Conservation (phyloP, 2,113 vertebrate species). For the Pygoscelis antarcticus region DNA sequence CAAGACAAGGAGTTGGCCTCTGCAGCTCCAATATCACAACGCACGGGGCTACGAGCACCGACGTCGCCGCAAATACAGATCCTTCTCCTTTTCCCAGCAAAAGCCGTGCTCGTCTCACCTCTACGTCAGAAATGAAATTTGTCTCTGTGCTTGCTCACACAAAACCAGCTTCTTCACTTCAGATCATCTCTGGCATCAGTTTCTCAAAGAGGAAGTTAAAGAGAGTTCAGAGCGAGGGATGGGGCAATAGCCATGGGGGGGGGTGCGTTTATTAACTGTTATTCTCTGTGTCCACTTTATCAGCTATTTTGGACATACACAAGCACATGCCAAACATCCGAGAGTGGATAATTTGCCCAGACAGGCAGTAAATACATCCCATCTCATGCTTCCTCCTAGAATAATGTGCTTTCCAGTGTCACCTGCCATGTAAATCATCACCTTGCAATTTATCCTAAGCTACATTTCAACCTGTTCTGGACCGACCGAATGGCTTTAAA, state of each 20-base stretch:
- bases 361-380: slow-evolving; percentile 55
- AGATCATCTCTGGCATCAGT: not conserved
- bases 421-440: slow-evolving; percentile 53
- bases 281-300: not conserved
- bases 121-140: not conserved
- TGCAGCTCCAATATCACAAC: not conserved
- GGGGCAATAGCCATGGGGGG: not conserved
- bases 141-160: not conserved
- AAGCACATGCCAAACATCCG: not conserved
- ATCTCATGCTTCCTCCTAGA: not conserved
- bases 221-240: not conserved
- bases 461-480: not conserved
- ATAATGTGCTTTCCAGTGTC: slow-evolving; percentile 23
- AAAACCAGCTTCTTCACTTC: not conserved
- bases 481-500: not conserved
- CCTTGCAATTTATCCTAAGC: slow-evolving; percentile 18
- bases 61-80: not conserved
- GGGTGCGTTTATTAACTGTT: not conserved
- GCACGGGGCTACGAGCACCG: rapidly evolving
- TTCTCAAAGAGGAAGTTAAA: not conserved
- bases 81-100: not conserved
- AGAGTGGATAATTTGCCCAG: slow-evolving; percentile 44
- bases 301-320: not conserved
- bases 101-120: rapidly evolving
- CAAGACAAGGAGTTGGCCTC: not conserved